phyloP scores from a whole-genome alignment of 2,888 invertebrate genomes.

The Hypomecis atomaria region DNA sequence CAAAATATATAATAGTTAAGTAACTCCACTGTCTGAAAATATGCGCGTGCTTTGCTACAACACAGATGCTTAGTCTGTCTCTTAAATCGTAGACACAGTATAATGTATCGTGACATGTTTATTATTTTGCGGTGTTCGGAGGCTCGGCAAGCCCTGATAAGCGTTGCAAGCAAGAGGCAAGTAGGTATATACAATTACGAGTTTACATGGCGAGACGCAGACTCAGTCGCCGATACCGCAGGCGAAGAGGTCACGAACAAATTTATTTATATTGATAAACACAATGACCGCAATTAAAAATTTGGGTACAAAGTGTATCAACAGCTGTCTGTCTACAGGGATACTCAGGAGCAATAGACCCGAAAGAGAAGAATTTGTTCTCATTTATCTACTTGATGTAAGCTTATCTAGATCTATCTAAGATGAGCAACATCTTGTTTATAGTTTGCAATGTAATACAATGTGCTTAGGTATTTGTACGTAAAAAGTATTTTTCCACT shows the following conservation, averaged over 20 bases:
- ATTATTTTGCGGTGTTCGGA: slow-evolving; percentile 33
- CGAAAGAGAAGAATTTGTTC: too few relatives aligned
- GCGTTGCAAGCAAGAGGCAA: slow-evolving; percentile 7
- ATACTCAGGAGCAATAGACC: too few relatives aligned
- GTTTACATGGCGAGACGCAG: slow-evolving; percentile 30
- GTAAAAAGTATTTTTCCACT: too few relatives aligned
- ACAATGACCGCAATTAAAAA: slow-evolving; percentile 26
- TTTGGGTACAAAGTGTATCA: slow-evolving; percentile 24
- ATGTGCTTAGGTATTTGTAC: too few relatives aligned
- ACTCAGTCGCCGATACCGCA: slow-evolving; percentile 29
- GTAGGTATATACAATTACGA: not conserved
- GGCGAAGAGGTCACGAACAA: slow-evolving; percentile 34
- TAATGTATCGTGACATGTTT: slow-evolving; percentile 1
- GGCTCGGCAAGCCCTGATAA: slow-evolving; percentile 53
- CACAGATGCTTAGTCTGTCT: too few relatives aligned
- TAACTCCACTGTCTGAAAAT: too few relatives aligned
- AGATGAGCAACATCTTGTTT: too few relatives aligned
- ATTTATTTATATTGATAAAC: slow-evolving; percentile 31
- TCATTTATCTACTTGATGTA: too few relatives aligned
- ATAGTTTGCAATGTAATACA: too few relatives aligned
- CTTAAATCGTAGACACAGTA: not conserved
- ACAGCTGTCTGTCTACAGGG: not conserved
- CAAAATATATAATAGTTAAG: too few relatives aligned
- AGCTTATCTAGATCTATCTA: too few relatives aligned
- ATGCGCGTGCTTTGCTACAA: too few relatives aligned